These are phyloP conservation scores for Malurus splendens DNA, from an alignment of 2,797 vertebrate genomes.

Conservation along the genomic window DNA sequence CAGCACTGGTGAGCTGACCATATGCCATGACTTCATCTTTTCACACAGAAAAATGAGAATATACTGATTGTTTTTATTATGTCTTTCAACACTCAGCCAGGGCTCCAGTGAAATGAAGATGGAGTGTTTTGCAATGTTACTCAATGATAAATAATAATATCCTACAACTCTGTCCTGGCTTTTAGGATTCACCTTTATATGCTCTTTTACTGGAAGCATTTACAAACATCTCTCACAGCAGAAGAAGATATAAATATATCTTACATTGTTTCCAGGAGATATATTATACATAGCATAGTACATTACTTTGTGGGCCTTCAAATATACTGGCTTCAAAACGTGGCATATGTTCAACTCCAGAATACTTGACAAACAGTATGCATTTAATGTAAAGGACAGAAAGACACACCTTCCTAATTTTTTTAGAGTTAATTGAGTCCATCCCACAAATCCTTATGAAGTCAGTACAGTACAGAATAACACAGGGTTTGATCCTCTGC, in stretches of 20 bases:
- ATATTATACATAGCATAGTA: not conserved
- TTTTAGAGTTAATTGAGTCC: constrained; percentile 59
- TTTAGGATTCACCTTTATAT: constrained; percentile 2
- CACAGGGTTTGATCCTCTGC: constrained; percentile 63
- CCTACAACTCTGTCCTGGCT: not conserved
- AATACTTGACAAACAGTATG: constrained; percentile 11
- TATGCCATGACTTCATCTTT: constrained; percentile 79
- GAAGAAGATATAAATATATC: constrained; percentile 13
- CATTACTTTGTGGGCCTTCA: constrained; percentile 1
- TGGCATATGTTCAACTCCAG: constrained; percentile 35
- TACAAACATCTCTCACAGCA: not conserved
- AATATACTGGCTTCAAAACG: constrained; percentile 30
- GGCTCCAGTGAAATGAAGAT: not conserved
- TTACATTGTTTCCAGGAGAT: constrained; percentile 18
- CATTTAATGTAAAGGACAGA: constrained; percentile 49
- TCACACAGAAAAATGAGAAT: constrained; percentile 71
- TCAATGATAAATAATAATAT: constrained; percentile 15
- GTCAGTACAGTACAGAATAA: constrained; percentile 44
- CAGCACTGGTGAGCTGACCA: constrained; percentile 73
- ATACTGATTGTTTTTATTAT: constrained; percentile 71
- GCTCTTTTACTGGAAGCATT: constrained; percentile 18
- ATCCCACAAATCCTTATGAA: constrained; percentile 57
- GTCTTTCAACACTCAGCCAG: constrained; percentile 41
- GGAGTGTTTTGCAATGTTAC: not conserved
- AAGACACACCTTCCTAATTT: constrained; percentile 47